Conservation (phyloP, 2,888 invertebrate genomes). For the Diaperis boleti region DNA sequence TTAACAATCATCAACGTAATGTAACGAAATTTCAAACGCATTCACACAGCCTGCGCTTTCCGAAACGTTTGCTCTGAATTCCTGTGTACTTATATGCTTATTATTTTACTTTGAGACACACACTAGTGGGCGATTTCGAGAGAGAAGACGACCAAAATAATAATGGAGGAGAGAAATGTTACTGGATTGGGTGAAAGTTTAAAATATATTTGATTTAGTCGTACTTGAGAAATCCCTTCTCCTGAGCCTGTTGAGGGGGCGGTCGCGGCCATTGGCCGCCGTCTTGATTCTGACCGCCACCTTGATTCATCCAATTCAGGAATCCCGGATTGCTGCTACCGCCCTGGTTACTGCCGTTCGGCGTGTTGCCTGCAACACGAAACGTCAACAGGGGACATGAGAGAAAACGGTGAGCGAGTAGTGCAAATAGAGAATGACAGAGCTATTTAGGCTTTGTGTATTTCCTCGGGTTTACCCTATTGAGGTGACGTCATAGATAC, state of each 20-base stretch:
- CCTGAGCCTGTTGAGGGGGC: slow-evolving; percentile 61
- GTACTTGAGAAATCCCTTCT: slow-evolving; percentile 65
- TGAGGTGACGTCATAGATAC: too few relatives aligned
- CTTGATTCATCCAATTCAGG: slow-evolving; percentile 64
- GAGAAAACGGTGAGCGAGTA: slow-evolving; percentile 9
- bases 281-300: slow-evolving; percentile 65
- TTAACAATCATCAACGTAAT: background rate
- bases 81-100: slow-evolving; percentile 5
- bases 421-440: too few relatives aligned
- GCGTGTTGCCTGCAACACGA: slow-evolving; percentile 50
- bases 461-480: too few relatives aligned
- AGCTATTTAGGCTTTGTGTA: too few relatives aligned
- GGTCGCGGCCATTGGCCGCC: slow-evolving; percentile 65
- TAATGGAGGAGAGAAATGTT: background rate
- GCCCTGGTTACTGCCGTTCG: slow-evolving; percentile 70
- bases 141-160: slow-evolving; percentile 1
- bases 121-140: slow-evolving; percentile 16
- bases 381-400: background rate
- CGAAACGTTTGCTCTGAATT: slow-evolving; percentile 21
- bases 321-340: slow-evolving; percentile 69
- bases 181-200: background rate
- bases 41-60: slow-evolving; percentile 24
- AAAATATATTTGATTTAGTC: slow-evolving; percentile 54
- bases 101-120: slow-evolving; percentile 24
- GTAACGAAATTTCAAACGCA: slow-evolving; percentile 15